A percentile compares a stretch with the other conserved stretches of the same genome.
phyloP scores from a whole-genome alignment of 2,113 vertebrate species.

The Recurvirostra avosetta region DNA sequence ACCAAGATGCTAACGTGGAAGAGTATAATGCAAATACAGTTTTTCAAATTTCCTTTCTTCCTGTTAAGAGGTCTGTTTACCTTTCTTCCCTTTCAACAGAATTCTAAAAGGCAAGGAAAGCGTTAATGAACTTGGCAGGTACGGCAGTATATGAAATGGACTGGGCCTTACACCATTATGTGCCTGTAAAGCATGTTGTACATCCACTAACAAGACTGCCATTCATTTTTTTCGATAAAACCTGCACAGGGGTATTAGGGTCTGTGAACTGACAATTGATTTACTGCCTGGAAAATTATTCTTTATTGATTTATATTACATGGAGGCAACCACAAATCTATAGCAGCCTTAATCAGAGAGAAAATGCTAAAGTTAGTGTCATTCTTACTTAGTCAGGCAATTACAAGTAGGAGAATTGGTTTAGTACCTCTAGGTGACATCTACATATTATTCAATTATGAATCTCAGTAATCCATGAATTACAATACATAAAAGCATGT shows the following conservation, averaged over 20 bases:
- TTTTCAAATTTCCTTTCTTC: fast-evolving
- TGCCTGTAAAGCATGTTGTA: constrained; percentile 53
- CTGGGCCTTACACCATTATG: constrained; percentile 28
- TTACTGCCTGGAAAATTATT: constrained; percentile 84
- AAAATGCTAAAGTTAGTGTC: constrained; percentile 74
- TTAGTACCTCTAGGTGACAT: constrained; percentile 73
- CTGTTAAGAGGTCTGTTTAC: neutral
- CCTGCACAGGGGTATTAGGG: constrained; percentile 65
- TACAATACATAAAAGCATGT: constrained; percentile 66
- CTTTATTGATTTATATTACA: constrained; percentile 83
- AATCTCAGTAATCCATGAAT: constrained; percentile 72
- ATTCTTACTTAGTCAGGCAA: constrained; percentile 76
- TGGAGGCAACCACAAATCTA: constrained; percentile 68
- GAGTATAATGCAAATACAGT: neutral
- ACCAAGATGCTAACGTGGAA: neutral
- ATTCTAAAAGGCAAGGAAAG: neutral
- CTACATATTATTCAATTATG: constrained; percentile 75
- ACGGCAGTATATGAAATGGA: neutral
- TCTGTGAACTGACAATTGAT: constrained; percentile 81
- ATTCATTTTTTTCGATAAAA: constrained; percentile 81
- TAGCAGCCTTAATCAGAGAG: constrained; percentile 74
- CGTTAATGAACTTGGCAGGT: constrained; percentile 27
- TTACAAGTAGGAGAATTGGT: constrained; percentile 71
- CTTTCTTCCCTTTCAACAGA: neutral
- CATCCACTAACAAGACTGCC: constrained; percentile 78